Percentiles rank a stretch among this genome's conserved stretches.
Conservation (phyloP, 2,888 invertebrate species). For the Salpingus planirostris region DNA sequence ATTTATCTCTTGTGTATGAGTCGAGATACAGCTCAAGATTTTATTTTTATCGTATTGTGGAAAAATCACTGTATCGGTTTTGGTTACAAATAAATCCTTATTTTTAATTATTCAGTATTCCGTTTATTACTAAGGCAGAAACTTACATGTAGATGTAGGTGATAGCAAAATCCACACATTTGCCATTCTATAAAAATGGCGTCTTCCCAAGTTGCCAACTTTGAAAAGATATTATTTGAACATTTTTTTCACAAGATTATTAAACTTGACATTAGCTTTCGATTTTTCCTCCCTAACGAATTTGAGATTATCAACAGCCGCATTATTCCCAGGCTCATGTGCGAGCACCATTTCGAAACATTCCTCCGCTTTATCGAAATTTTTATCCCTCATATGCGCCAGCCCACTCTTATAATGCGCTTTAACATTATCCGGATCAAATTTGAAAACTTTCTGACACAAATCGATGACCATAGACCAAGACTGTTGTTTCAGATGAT, state of each 20-base stretch:
- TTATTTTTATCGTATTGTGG: not conserved
- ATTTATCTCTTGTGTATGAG: not conserved
- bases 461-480: conserved; percentile 58
- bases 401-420: conserved; percentile 45
- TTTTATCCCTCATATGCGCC: conserved; percentile 47
- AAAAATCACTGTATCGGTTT: not conserved
- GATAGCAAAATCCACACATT: too few relatives aligned
- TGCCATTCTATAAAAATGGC: too few relatives aligned
- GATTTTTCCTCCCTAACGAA: conserved; percentile 49
- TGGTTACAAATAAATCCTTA: not conserved
- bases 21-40: not conserved
- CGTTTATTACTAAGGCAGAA: too few relatives aligned
- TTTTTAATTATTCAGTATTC: too few relatives aligned
- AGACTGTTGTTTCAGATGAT: conserved; percentile 61
- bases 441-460: conserved; percentile 43
- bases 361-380: conserved; percentile 57
- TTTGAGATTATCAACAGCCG: conserved; percentile 50
- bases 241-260: conserved; percentile 46
- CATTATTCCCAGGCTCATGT: conserved; percentile 57
- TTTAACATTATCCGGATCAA: conserved; percentile 39
- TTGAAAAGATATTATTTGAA: conserved; percentile 31
- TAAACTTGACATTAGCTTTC: conserved; percentile 51
- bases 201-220: too few relatives aligned
- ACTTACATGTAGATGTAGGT: too few relatives aligned
- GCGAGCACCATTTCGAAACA: conserved; percentile 49